A percentile compares a stretch with the other conserved stretches of the same genome.
Evolutionary conservation across 2,113 vertebrate species (phyloP).

Genomic region (Cryptomyrus ogoouensis): DNA sequence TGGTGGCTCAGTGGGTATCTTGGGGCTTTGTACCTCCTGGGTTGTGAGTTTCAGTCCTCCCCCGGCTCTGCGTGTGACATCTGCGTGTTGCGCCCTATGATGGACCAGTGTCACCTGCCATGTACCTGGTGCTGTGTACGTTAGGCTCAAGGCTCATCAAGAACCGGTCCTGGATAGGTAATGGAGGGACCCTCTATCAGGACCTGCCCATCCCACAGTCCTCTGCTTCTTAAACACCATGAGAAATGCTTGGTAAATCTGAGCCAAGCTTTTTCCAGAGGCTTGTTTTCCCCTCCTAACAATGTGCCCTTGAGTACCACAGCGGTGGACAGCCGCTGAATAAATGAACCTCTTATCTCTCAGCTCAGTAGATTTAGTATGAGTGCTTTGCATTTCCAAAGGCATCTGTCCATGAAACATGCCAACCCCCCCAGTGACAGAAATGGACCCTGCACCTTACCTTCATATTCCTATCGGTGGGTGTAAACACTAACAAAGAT

Average conservation of each 20-base stretch:
- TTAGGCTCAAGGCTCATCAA: not conserved
- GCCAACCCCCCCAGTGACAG: not conserved
- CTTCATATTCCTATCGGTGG: not conserved
- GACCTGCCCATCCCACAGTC: not conserved
- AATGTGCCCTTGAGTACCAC: not conserved
- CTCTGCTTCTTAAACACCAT: not conserved
- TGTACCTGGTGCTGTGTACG: not conserved
- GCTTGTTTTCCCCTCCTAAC: not conserved
- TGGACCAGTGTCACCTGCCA: not conserved
- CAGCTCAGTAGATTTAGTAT: not conserved
- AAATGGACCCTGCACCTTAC: not conserved
- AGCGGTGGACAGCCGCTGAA: not conserved
- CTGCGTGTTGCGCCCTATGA: not conserved
- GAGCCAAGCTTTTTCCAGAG: not conserved
- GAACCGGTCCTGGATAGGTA: not conserved
- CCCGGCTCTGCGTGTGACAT: not conserved
- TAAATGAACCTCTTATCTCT: conserved; percentile 10
- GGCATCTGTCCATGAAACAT: not conserved
- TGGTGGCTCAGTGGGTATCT: not conserved
- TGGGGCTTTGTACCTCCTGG: not conserved
- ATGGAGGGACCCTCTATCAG: not conserved
- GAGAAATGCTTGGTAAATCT: not conserved
- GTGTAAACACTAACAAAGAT: not conserved
- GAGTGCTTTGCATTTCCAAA: not conserved
- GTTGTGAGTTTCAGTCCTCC: not conserved